Base-by-base conservation (phyloP, 2,797 vertebrate species). In the Loris lydekkerianus region DNA sequence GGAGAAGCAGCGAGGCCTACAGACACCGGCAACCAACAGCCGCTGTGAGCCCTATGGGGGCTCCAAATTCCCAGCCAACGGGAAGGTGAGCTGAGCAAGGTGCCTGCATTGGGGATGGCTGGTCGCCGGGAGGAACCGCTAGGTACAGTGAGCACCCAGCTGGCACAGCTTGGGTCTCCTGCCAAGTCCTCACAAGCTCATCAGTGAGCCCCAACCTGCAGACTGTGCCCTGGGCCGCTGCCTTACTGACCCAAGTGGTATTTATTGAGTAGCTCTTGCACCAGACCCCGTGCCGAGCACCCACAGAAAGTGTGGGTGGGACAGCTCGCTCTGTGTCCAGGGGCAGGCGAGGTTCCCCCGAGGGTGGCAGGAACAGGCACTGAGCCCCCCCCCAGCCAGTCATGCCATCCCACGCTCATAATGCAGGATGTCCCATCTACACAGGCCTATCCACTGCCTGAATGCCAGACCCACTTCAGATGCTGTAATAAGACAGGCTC, bases 371-470 rank as follows among this genome's bases (percentile, higher is more conserved):
- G 69, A 65, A 78, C 1, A 25, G 61, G 27, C 61, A 63, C 61
- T 14, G 49, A 29, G 17, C 40, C 40, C 40, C 40, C 40, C 5
- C 40, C 40, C 7, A 31, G 10, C 7, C 29, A 40, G 3, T 3
- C 31, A 20, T 8, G 20, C 40, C 29, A 5, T 31, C 70, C 43
- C 23, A 25, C 0, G 18, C 5, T 53, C 70, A 40, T 11, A 7
- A 58, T 40, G 43, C 17, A 31, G 8, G 14, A 20, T 0, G 4
- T n/a, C 27, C 4, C 13, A 0, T 6, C 0, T 1, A 0, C 0
- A 2, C 6, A 0, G 0, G 25, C 60, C 53, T 40, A 27, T 1
- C 3, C 15, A 43, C 18, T 11, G 56, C 43, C 2, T 0, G 4
- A 43, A 1, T 0, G 37, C 21, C 8, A 23, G 40, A 49, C 8